Percentiles rank a stretch among this genome's conserved stretches.
These are phyloP conservation scores for Drosophila dunni DNA, from an alignment of 1,140 invertebrate species.

Conservation along the genomic window DNA sequence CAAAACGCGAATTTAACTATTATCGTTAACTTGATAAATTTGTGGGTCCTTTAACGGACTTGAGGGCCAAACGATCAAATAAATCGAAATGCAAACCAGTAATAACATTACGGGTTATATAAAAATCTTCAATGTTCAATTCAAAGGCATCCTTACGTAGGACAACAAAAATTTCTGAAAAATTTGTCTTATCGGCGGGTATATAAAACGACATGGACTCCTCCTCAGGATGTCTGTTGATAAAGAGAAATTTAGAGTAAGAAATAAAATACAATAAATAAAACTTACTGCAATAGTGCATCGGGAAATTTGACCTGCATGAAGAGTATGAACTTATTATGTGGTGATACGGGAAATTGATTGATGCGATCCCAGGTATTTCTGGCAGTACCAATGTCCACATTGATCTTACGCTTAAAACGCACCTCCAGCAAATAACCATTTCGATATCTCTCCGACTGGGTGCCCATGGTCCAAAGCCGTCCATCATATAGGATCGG, in stretches of 20 bases:
- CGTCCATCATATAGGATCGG: conserved; percentile 93
- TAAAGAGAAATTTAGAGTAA: neutral
- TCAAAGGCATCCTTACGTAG: conserved; percentile 62
- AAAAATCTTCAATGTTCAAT: conserved; percentile 70
- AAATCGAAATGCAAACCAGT: conserved; percentile 11
- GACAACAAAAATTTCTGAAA: conserved; percentile 51
- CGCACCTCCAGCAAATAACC: conserved; percentile 76
- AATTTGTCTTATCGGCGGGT: conserved; percentile 24
- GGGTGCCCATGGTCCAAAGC: conserved; percentile 88
- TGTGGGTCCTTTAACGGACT: neutral
- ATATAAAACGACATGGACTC: conserved; percentile 47
- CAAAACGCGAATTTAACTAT: neutral
- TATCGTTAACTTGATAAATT: neutral
- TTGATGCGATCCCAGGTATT: conserved; percentile 66
- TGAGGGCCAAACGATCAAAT: conserved; percentile 19
- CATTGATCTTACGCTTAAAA: conserved; percentile 63
- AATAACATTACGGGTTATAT: conserved; percentile 55
- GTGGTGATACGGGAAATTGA: conserved; percentile 62
- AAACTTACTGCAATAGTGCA: conserved; percentile 48
- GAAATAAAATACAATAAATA: neutral
- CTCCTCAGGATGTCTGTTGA: conserved; percentile 22
- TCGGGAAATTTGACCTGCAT: conserved; percentile 60
- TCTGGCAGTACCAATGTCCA: conserved; percentile 47
- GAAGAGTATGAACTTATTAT: conserved; percentile 55
- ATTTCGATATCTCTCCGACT: conserved; percentile 86